Percentiles rank a stretch among this genome's conserved stretches.
These are phyloP conservation scores for Dasysyrphus tricinctus DNA, from an alignment of 2,888 invertebrate genomes.

Conservation along the genomic window DNA sequence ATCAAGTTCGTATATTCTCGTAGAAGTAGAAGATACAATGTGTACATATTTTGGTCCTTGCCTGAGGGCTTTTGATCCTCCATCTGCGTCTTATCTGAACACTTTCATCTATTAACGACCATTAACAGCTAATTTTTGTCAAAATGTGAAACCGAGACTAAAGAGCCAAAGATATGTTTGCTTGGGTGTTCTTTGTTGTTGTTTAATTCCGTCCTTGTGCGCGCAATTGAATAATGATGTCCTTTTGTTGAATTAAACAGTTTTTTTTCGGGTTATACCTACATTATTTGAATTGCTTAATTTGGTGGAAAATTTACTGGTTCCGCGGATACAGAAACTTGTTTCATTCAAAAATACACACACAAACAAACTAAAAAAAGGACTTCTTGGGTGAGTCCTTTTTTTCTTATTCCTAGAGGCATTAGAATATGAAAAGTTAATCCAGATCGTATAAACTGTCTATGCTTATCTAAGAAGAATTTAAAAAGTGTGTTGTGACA, in stretches of 20 bases:
- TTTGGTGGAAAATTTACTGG: conserved; percentile 65
- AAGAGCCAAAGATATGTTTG: conserved; percentile 58
- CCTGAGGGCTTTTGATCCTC: conserved; percentile 56
- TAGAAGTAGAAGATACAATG: conserved; percentile 29
- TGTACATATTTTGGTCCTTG: conserved; percentile 46
- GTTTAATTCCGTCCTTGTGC: neutral
- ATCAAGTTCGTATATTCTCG: conserved; percentile 54
- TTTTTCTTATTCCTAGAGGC: conserved; percentile 4
- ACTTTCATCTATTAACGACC: conserved; percentile 59
- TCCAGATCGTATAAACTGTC: conserved; percentile 35
- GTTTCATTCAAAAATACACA: conserved; percentile 32
- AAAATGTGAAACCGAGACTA: conserved; percentile 3
- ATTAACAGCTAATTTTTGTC: conserved; percentile 66
- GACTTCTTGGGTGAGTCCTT: conserved; percentile 3
- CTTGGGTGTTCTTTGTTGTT: conserved; percentile 46
- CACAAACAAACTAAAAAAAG: neutral
- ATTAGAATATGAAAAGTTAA: conserved; percentile 61
- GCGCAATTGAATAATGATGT: conserved; percentile 40
- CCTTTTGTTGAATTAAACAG: conserved; percentile 35
- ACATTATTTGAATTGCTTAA: conserved; percentile 53
- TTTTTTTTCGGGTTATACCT: conserved; percentile 7
- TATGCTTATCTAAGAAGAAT: conserved; percentile 43
- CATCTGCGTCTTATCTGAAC: conserved; percentile 47
- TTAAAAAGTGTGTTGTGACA: conserved; percentile 60
- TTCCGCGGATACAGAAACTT: conserved; percentile 38